Percentiles rank a stretch among this genome's conserved stretches.
These are phyloP conservation scores for Chaenogobius annularis DNA, from an alignment of 2,113 vertebrate genomes.

Conservation along the genomic window DNA sequence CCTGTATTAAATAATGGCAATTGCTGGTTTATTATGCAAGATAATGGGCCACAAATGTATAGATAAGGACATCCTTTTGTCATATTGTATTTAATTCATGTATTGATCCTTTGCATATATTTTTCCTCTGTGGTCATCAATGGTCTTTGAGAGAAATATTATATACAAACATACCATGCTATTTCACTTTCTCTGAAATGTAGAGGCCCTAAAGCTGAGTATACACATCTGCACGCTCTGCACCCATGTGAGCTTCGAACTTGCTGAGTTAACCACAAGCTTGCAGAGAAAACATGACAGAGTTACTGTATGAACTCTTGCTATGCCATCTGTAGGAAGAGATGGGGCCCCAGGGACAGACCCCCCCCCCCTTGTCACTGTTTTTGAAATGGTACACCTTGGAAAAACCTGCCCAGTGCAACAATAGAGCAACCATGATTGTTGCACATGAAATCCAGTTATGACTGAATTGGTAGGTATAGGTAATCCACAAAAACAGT, in stretches of 20 bases:
- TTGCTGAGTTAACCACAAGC: constrained; percentile 22
- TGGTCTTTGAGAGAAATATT: neutral
- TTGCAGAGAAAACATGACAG: constrained; percentile 30
- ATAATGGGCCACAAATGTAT: constrained; percentile 15
- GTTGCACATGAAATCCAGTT: neutral
- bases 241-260: constrained; percentile 2
- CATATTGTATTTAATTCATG: neutral
- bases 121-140: neutral
- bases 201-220: constrained; percentile 48
- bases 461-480: neutral
- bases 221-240: constrained; percentile 16
- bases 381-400: constrained; percentile 40
- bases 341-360: neutral
- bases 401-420: neutral
- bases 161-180: neutral
- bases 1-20: constrained; percentile 17
- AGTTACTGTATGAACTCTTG: constrained; percentile 19
- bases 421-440: neutral
- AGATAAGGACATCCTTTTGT: neutral
- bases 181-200: constrained; percentile 2
- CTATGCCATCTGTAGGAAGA: constrained; percentile 33
- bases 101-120: neutral
- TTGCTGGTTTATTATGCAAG: constrained; percentile 35
- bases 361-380: neutral
- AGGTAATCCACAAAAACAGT: neutral